These are phyloP conservation scores for Eueides isabella DNA, from an alignment of 1,140 invertebrate genomes.

Conservation along the genomic window DNA sequence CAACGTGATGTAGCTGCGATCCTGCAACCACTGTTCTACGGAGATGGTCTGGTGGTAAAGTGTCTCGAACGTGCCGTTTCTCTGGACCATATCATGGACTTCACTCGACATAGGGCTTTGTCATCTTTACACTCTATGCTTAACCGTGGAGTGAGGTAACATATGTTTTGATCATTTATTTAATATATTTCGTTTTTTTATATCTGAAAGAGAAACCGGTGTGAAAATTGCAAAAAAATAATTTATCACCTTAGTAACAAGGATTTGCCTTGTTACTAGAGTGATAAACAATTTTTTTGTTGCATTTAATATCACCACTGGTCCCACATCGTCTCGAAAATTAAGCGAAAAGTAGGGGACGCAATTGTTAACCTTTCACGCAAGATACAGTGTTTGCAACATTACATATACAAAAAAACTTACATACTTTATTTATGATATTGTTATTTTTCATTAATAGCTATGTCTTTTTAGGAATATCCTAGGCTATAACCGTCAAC, in stretches of 20 bases:
- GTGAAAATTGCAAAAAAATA: no score
- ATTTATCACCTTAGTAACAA: no score
- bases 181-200: not conserved
- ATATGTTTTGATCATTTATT: not conserved
- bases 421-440: not conserved
- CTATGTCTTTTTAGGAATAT: conserved; percentile 87
- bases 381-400: no score
- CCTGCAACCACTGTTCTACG: conserved; percentile 92
- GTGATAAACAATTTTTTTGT: no score
- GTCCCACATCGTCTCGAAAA: no score
- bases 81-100: conserved; percentile 99
- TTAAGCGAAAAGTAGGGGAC: no score
- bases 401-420: no score
- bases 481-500: conserved; percentile 95
- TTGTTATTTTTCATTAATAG: conserved; percentile 1
- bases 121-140: conserved; percentile 99
- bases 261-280: no score
- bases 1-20: conserved; percentile 95
- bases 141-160: conserved; percentile 92
- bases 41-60: conserved; percentile 96
- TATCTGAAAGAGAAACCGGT: no score
- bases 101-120: conserved; percentile 96
- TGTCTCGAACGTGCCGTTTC: conserved; percentile 95
- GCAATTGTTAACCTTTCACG: no score
- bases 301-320: no score